These are phyloP conservation scores for Drosophila nr. perissopoda DNA, from an alignment of 2,888 invertebrate species.

Conservation along the genomic window DNA sequence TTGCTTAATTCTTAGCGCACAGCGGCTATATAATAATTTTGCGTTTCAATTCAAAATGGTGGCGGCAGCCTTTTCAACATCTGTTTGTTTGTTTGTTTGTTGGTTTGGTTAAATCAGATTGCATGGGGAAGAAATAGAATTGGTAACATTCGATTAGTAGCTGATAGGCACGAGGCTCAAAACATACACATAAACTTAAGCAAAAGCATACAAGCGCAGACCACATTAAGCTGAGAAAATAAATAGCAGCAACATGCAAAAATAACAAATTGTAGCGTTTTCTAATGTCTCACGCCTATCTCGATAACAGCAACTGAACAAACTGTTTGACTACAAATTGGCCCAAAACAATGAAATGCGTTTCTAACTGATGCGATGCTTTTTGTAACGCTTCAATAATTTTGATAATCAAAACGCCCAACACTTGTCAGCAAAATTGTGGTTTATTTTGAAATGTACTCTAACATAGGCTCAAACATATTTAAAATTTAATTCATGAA, in stretches of 20 bases:
- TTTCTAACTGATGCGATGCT: not conserved
- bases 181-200: slow-evolving; percentile 29
- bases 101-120: slow-evolving; percentile 42
- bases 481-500: not conserved
- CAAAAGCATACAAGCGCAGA: slow-evolving; percentile 21
- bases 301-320: slow-evolving; percentile 3
- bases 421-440: slow-evolving; percentile 2
- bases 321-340: not conserved
- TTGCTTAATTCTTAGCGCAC: slow-evolving; percentile 55
- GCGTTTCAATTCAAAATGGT: slow-evolving; percentile 58
- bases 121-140: slow-evolving; percentile 53
- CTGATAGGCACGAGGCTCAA: slow-evolving; percentile 21
- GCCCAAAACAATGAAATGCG: slow-evolving; percentile 11
- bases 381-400: slow-evolving; percentile 33
- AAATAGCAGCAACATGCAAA: slow-evolving; percentile 40
- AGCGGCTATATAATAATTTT: slow-evolving; percentile 48
- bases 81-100: slow-evolving; percentile 38
- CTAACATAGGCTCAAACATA: not conserved
- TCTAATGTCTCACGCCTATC: not conserved
- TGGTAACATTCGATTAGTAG: slow-evolving; percentile 67
- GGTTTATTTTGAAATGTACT: no score
- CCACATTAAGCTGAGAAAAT: slow-evolving; percentile 40
- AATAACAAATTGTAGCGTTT: slow-evolving; percentile 30
- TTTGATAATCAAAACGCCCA: slow-evolving; percentile 11
- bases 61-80: slow-evolving; percentile 67